Evolutionary conservation across 1,140 invertebrate species (phyloP).

Genomic region (Pseudomyrmex concolor): DNA sequence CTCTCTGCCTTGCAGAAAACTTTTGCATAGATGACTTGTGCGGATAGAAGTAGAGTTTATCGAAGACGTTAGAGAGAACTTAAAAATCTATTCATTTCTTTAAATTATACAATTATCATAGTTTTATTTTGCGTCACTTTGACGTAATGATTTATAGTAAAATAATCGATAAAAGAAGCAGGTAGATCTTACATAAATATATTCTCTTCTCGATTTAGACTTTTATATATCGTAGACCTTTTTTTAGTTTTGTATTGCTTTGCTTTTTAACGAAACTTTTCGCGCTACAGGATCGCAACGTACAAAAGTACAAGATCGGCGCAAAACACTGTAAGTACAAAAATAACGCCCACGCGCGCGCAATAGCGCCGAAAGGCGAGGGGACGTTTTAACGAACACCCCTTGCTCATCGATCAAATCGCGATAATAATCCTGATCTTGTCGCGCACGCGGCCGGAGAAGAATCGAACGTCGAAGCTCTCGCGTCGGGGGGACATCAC

Average conservation of each 20-base stretch:
- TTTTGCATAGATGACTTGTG: not conserved
- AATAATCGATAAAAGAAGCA: not conserved
- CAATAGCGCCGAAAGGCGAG: not conserved
- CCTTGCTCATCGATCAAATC: conserved; percentile 74
- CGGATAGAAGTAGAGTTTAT: too few relatives aligned
- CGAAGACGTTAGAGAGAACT: too few relatives aligned
- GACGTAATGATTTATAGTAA: too few relatives aligned
- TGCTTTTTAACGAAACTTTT: not conserved
- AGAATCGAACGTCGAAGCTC: conserved; percentile 50
- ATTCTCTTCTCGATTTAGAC: too few relatives aligned
- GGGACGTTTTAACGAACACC: conserved; percentile 70
- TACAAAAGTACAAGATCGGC: too few relatives aligned
- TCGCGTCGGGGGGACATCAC: conserved; percentile 65
- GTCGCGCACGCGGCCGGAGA: conserved; percentile 73
- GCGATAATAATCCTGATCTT: conserved; percentile 69
- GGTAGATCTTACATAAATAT: too few relatives aligned
- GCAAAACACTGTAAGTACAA: conserved; percentile 12
- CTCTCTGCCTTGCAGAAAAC: not conserved
- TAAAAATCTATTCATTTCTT: too few relatives aligned
- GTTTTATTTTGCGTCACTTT: too few relatives aligned
- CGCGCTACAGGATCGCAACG: not conserved
- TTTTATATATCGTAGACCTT: too few relatives aligned
- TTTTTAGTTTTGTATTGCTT: too few relatives aligned
- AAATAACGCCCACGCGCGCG: conserved; percentile 32
- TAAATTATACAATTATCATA: too few relatives aligned